A percentile compares a stretch with the other conserved stretches of the same genome.
These are phyloP conservation scores for Pemphredon lugubris DNA, from an alignment of 2,888 invertebrate genomes.

Conservation along the genomic window DNA sequence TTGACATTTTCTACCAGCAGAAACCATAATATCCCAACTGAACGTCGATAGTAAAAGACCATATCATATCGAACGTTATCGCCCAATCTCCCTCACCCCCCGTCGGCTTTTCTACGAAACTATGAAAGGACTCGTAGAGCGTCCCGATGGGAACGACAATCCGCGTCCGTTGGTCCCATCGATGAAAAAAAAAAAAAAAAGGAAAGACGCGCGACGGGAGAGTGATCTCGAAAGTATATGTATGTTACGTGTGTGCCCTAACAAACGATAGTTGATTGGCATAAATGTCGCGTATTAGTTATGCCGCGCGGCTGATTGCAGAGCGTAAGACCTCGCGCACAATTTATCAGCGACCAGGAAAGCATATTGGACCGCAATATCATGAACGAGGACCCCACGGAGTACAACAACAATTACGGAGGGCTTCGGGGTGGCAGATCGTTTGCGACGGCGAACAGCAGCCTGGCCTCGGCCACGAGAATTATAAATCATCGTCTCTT, in stretches of 20 bases:
- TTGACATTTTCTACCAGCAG: neutral
- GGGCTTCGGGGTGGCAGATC: constrained; percentile 81
- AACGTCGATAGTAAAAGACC: neutral
- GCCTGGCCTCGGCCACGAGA: constrained; percentile 87
- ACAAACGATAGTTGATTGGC: neutral
- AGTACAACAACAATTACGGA: constrained; percentile 79
- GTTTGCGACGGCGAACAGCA: constrained; percentile 85
- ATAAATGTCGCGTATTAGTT: constrained; percentile 40
- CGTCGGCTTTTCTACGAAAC: neutral
- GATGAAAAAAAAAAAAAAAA: neutral
- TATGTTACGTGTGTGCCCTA: constrained; percentile 14
- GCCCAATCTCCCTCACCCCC: neutral
- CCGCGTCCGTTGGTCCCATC: neutral
- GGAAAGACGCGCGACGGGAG: neutral
- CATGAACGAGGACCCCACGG: constrained; percentile 61
- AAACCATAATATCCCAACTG: too few species aligned
- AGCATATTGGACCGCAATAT: constrained; percentile 54
- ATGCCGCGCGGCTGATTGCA: constrained; percentile 61
- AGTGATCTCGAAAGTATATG: neutral
- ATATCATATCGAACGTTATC: neutral
- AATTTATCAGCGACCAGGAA: constrained; percentile 74
- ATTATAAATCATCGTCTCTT: constrained; percentile 89
- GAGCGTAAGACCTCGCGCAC: constrained; percentile 73
- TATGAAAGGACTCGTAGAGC: neutral
- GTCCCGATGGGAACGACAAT: neutral